phyloP scores from a whole-genome alignment of 2,888 invertebrate genomes.

The Papilio demoleus region DNA sequence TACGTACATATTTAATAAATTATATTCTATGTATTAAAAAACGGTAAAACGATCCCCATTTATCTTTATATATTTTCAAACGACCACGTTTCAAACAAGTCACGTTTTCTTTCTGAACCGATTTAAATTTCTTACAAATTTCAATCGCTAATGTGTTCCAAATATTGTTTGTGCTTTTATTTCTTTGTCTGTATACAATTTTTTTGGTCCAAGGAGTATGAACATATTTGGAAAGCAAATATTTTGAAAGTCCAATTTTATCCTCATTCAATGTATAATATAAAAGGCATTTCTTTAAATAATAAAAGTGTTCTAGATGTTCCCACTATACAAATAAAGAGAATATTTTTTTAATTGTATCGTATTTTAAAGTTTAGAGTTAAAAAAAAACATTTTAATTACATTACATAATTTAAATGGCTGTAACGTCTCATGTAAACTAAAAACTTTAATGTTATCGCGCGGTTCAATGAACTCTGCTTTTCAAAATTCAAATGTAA shows the following conservation, averaged over 20 bases:
- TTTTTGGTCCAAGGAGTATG: slow-evolving; percentile 3
- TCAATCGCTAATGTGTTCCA: slow-evolving; percentile 26
- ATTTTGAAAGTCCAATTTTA: slow-evolving; percentile 1
- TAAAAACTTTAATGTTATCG: not conserved
- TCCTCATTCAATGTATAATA: not conserved
- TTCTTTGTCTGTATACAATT: slow-evolving; percentile 28
- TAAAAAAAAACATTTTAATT: not conserved
- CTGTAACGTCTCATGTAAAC: not conserved
- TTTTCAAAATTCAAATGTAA: slow-evolving; percentile 9
- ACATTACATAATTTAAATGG: not conserved
- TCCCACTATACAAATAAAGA: too few relatives aligned
- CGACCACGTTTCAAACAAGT: not conserved
- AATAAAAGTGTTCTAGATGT: too few relatives aligned
- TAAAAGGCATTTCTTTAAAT: too few relatives aligned
- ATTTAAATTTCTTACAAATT: slow-evolving; percentile 23
- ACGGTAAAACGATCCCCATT: too few relatives aligned
- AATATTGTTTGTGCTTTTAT: slow-evolving; percentile 2
- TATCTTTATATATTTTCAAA: too few relatives aligned
- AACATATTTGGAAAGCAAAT: not conserved
- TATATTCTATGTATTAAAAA: too few relatives aligned
- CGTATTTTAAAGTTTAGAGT: not conserved
- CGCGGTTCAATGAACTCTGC: not conserved
- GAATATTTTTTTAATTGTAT: too few relatives aligned
- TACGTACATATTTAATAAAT: too few relatives aligned
- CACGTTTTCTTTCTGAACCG: slow-evolving; percentile 2